Base-by-base conservation (phyloP, 2,113 vertebrate genomes). In the Paralichthys olivaceus region DNA sequence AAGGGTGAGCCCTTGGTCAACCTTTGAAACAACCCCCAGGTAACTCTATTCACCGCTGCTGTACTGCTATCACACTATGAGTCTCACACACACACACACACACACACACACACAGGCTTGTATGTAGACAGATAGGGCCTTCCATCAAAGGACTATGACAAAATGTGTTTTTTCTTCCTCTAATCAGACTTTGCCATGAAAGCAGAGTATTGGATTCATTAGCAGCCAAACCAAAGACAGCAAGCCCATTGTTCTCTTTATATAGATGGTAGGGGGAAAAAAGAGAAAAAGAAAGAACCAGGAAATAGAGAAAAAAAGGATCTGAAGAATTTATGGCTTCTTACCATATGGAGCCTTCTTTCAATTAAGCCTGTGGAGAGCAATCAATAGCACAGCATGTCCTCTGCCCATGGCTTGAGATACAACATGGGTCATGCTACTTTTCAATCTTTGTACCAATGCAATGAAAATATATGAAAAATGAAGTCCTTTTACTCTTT, bases 191-290 rank as follows among this genome's bases (percentile, higher is more conserved):
- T 68, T 26, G 56, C 75, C 60, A 78, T 62, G 19, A 69, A 34
- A 53, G 58, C 45, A 45, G 73, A 71, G 72, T 72, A 71, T 70
- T 84, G 77, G 69, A 84, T 88, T 86, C 49, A 79, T 86, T 79
- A 89, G 60, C 43, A n/a, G 64, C 60, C 72, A 59, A 64, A 76
- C 68, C 75, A 77, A 29, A 84, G 75, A 84, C 87, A 86, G 81
- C 22, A 59, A 26, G 55, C 32, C 62, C 77, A 81, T 85, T 88
- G 79, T 89, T 72, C 72, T 17, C 32, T 49, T 71, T 80, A 75
- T 78, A 80, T 69, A 58, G 80, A 77, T 17, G 11, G 14, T 19
- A 1, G 12, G 14, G 15, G 11, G 47, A n/a, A 55, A 66, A 57
- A 71, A 32, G 4, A 12, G 11, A 70, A 67, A 67, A 47, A 63